Conservation (phyloP, 2,888 invertebrate species). For the Idaea biselata region DNA sequence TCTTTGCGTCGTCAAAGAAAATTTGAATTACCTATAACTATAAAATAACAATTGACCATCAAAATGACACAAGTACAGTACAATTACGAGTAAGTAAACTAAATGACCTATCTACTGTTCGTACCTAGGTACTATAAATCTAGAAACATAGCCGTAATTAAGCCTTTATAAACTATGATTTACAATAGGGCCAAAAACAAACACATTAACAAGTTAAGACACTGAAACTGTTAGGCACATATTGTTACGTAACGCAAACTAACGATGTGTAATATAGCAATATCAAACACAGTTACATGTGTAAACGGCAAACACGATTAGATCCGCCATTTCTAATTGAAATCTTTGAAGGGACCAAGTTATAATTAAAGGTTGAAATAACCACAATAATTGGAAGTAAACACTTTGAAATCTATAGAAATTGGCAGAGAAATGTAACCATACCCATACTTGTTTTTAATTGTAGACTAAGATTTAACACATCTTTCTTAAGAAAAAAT, state of each 20-base stretch:
- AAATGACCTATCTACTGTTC: too few relatives aligned
- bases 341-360: conserved; percentile 55
- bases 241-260: neutral
- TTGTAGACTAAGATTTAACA: too few relatives aligned
- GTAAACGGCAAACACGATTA: conserved; percentile 17
- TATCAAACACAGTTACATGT: neutral
- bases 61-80: too few relatives aligned
- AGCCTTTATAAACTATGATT: too few relatives aligned
- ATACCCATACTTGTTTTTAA: neutral
- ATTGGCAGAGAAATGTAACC: neutral
- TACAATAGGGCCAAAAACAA: neutral
- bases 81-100: too few relatives aligned
- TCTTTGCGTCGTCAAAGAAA: too few relatives aligned
- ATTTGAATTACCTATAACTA: too few relatives aligned
- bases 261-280: neutral
- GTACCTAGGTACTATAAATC: too few relatives aligned
- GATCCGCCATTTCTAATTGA: conserved; percentile 58
- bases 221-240: neutral
- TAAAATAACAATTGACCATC: too few relatives aligned
- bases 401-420: neutral
- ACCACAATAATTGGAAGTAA: conserved; percentile 8
- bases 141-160: too few relatives aligned
- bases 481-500: too few relatives aligned
- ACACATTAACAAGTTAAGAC: neutral
- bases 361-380: conserved; percentile 55